Conservation (phyloP, 2,113 vertebrate species). For the Tenrec ecaudatus region DNA sequence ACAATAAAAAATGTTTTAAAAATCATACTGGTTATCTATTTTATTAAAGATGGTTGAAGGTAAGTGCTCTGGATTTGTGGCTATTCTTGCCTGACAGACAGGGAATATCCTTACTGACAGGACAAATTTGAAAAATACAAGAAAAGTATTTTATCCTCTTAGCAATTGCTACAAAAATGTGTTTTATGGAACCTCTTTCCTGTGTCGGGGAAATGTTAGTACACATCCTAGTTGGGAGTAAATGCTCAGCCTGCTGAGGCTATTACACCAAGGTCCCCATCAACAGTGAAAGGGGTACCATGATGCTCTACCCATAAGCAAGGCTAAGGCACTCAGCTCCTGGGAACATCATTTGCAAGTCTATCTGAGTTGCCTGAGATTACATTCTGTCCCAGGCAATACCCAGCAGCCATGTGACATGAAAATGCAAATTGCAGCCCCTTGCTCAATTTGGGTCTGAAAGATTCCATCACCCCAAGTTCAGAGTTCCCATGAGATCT, state of each 20-base stretch:
- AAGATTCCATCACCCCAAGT: not conserved
- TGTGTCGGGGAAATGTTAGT: not conserved
- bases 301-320: not conserved
- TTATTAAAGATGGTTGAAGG: not conserved
- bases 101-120: not conserved
- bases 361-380: not conserved
- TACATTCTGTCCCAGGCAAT: not conserved
- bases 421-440: not conserved
- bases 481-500: not conserved
- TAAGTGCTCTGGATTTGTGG: not conserved
- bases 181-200: not conserved
- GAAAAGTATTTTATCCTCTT: not conserved
- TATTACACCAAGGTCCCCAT: not conserved
- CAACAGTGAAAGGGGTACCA: no score
- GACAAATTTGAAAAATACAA: not conserved
- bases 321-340: not conserved
- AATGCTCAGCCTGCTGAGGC: not conserved
- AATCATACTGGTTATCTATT: not conserved
- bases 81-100: not conserved
- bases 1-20: no score
- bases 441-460: not conserved
- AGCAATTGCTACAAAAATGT: not conserved
- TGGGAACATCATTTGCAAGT: not conserved
- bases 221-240: not conserved
- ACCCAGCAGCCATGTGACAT: not conserved